A percentile compares a stretch with the other conserved stretches of the same genome.
Conservation (phyloP, 2,797 vertebrate species). For the Notolepis coatsorum region DNA sequence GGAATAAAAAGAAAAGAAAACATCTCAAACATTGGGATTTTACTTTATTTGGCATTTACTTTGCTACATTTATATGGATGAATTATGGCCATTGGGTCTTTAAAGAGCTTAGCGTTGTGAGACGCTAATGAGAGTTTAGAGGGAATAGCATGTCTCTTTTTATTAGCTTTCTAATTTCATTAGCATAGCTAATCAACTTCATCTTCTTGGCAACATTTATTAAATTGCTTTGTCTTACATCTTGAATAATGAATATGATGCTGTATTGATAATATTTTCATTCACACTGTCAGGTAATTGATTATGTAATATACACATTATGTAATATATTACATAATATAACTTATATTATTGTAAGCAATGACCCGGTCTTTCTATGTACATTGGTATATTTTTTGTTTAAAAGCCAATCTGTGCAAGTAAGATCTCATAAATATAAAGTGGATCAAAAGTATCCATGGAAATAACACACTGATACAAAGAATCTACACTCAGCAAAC, state of each 20-base stretch:
- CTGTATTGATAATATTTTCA: constrained; percentile 4
- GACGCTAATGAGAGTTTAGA: background rate
- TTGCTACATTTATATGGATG: too few relatives aligned
- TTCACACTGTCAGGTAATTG: constrained; percentile 1
- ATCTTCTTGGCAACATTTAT: constrained; percentile 30
- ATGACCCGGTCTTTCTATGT: background rate
- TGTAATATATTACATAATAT: background rate
- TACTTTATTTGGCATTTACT: too few relatives aligned
- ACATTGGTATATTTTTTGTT: too few relatives aligned
- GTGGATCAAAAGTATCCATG: constrained; percentile 46
- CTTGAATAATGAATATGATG: constrained; percentile 1
- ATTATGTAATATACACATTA: constrained; percentile 1
- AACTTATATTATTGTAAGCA: background rate
- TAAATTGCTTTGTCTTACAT: too few relatives aligned
- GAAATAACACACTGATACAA: constrained; percentile 43
- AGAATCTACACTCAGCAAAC: constrained; percentile 49
- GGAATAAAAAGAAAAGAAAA: too few relatives aligned
- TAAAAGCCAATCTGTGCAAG: too few relatives aligned
- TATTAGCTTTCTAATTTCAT: constrained; percentile 16
- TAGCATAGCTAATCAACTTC: constrained; percentile 38
- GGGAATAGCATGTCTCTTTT: background rate
- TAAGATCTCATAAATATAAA: constrained; percentile 50
- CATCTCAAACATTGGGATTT: too few relatives aligned
- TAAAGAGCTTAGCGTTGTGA: background rate
- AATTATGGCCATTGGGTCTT: background rate